Percentiles rank a stretch among this genome's conserved stretches.
These are phyloP conservation scores for Pseudotriccus pelzelni DNA, from an alignment of 2,797 vertebrate genomes.

Conservation along the genomic window DNA sequence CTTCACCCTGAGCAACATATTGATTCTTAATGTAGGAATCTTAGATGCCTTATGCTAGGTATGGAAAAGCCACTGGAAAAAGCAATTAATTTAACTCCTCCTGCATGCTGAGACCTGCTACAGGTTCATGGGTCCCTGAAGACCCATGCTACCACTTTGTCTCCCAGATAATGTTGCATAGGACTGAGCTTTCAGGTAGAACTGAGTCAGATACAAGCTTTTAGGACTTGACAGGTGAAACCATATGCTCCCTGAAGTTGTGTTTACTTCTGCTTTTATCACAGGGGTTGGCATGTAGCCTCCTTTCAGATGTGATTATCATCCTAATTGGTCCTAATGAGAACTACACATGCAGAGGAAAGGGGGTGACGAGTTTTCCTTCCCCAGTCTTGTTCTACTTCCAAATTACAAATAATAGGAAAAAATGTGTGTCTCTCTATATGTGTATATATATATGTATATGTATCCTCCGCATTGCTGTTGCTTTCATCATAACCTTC, in stretches of 20 bases:
- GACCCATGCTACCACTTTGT: accelerated
- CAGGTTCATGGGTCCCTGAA: not conserved
- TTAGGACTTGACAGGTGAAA: not conserved
- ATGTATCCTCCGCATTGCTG: not conserved
- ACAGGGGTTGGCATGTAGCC: constrained; percentile 5
- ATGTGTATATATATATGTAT: accelerated
- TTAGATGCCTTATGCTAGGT: not conserved
- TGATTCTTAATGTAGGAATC: not conserved
- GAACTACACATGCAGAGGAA: constrained; percentile 14
- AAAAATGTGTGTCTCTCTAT: not conserved
- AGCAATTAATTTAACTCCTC: not conserved
- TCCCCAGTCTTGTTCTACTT: not conserved
- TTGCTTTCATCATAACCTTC: not conserved
- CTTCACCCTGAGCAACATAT: not conserved
- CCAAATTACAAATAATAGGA: not conserved
- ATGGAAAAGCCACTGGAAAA: not conserved
- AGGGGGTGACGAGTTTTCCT: not conserved
- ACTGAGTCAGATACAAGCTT: not conserved
- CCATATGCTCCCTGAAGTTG: not conserved
- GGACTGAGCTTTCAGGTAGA: not conserved
- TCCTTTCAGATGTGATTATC: constrained; percentile 32
- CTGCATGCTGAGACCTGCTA: not conserved
- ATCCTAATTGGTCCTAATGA: constrained; percentile 28
- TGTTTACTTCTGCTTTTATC: constrained; percentile 25
- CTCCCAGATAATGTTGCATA: accelerated